Evolutionary conservation across 2,113 vertebrate species (phyloP).

Genomic region (Rhineura floridana): DNA sequence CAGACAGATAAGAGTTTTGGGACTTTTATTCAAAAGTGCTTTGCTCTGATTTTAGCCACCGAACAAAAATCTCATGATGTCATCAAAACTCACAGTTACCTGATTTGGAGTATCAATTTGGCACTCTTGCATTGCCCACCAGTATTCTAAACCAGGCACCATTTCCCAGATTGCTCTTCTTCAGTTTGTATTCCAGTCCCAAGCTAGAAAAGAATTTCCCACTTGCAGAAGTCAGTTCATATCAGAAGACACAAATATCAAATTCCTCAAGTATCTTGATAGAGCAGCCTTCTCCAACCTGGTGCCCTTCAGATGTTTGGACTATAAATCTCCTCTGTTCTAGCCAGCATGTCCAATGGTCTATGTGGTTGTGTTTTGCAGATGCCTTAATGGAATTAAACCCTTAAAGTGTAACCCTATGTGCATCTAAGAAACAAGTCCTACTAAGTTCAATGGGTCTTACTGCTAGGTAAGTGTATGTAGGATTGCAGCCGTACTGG

Average conservation of each 20-base stretch:
- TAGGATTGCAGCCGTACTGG: not conserved
- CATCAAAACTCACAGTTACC: not conserved
- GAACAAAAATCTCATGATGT: not conserved
- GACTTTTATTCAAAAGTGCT: not conserved
- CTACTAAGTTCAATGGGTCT: not conserved
- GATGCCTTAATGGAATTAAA: not conserved
- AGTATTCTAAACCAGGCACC: not conserved
- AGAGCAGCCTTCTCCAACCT: no score
- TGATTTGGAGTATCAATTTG: not conserved
- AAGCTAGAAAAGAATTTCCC: not conserved
- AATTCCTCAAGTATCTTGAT: not conserved
- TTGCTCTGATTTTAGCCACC: not conserved
- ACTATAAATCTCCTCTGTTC: no score
- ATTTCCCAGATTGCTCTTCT: not conserved
- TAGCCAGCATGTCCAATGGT: no score
- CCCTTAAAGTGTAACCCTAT: no score
- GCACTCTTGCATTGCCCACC: not conserved
- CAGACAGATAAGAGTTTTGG: conserved; percentile 1
- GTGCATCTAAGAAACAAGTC: not conserved
- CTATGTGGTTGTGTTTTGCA: not conserved
- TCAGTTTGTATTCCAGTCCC: not conserved
- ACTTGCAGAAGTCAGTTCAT: not conserved
- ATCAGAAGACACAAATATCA: not conserved
- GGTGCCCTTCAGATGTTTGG: no score
- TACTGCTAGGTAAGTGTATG: not conserved